These are phyloP conservation scores for Pogonocichla stellata DNA, from an alignment of 2,113 vertebrate species.

Conservation along the genomic window DNA sequence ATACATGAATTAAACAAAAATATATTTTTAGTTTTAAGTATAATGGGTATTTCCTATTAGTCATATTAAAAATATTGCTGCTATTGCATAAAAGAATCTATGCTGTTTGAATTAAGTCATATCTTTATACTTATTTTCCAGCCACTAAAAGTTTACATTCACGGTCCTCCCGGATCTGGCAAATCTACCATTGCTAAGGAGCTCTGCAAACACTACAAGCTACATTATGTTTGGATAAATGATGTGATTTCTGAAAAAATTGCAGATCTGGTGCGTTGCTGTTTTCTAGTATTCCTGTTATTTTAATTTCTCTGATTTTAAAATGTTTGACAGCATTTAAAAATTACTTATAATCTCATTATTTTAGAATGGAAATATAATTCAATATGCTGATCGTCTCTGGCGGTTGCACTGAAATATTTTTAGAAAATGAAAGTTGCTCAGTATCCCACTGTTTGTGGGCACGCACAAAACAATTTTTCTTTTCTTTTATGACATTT, in stretches of 20 bases:
- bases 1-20: not conserved
- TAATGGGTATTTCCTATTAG: not conserved
- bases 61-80: not conserved
- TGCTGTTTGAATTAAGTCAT: not conserved
- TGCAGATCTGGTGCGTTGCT: conserved; percentile 79
- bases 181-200: conserved; percentile 81
- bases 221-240: conserved; percentile 83
- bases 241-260: conserved; percentile 81
- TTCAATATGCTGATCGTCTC: not conserved
- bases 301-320: not conserved
- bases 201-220: conserved; percentile 83
- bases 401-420: not conserved
- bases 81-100: not conserved
- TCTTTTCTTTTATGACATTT: not conserved
- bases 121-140: conserved; percentile 39
- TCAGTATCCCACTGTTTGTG: not conserved
- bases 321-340: not conserved
- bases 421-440: not conserved
- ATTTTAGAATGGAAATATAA: not conserved
- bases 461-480: not conserved
- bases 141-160: conserved; percentile 85
- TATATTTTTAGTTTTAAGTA: not conserved
- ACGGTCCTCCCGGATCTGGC: conserved; percentile 89
- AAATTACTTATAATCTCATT: not conserved
- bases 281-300: not conserved